Percentiles rank a stretch among this genome's conserved stretches.
Evolutionary conservation across 2,113 vertebrate species (phyloP).

Genomic region (Carettochelys insculpta): DNA sequence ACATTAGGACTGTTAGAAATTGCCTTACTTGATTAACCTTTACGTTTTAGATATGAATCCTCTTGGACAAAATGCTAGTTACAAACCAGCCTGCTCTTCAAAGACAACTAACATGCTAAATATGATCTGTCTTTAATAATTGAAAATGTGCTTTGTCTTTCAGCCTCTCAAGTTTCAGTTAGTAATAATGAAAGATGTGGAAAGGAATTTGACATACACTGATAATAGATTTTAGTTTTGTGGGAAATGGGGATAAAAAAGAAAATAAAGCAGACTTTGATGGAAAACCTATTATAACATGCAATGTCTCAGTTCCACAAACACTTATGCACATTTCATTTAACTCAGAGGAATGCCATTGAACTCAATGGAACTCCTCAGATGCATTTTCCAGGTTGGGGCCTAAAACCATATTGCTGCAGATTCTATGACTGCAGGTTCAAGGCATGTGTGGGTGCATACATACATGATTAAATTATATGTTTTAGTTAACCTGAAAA

Average conservation of each 20-base stretch:
- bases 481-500: neutral
- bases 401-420: neutral
- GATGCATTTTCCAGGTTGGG: neutral
- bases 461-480: neutral
- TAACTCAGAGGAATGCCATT: neutral
- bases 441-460: neutral
- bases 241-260: neutral
- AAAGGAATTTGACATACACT: slow-evolving; percentile 19
- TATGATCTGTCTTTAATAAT: slow-evolving; percentile 31
- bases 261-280: neutral
- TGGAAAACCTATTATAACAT: neutral
- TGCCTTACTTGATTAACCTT: neutral
- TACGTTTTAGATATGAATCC: slow-evolving; percentile 7
- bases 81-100: neutral
- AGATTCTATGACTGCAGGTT: neutral
- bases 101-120: neutral
- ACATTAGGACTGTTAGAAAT: neutral
- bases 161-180: neutral
- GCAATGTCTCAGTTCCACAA: neutral
- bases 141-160: neutral
- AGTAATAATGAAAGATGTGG: slow-evolving; percentile 34
- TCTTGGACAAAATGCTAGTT: too few relatives aligned
- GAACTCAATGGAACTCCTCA: neutral
- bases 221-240: neutral
- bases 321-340: neutral